These are phyloP conservation scores for Hedychridium roseum DNA, from an alignment of 2,888 invertebrate genomes.

Conservation along the genomic window DNA sequence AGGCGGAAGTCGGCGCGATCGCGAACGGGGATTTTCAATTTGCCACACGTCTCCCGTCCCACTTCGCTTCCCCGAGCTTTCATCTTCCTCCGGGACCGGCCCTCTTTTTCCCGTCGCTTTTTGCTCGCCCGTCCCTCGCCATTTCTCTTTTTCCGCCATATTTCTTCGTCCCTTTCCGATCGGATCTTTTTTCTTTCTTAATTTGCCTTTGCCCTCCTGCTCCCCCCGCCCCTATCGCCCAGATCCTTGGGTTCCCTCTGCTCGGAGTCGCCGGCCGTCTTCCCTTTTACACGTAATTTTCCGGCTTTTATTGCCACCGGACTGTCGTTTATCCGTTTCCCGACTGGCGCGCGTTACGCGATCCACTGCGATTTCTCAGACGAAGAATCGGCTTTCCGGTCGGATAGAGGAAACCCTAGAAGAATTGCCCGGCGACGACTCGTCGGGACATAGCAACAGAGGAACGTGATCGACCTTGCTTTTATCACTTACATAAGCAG, in stretches of 20 bases:
- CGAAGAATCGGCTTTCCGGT: no score
- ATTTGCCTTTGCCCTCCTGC: not conserved
- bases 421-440: no score
- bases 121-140: constrained; percentile 3
- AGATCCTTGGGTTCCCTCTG: no score
- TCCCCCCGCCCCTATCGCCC: no score
- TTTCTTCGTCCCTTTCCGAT: constrained; percentile 6
- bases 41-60: constrained; percentile 30
- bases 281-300: no score
- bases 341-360: constrained; percentile 20
- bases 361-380: no score
- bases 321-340: no score
- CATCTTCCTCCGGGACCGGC: constrained; percentile 4
- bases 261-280: no score
- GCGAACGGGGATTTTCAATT: constrained; percentile 51
- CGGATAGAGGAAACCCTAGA: no score
- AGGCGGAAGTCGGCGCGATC: constrained; percentile 24
- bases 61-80: not conserved
- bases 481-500: constrained; percentile 54
- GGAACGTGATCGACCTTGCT: not conserved
- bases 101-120: constrained; percentile 7
- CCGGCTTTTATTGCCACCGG: no score
- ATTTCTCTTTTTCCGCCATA: constrained; percentile 7
- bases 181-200: not conserved
- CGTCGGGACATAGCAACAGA: no score